Base-by-base conservation (phyloP, 2,888 invertebrate genomes). In the Ormyrus thymus region DNA sequence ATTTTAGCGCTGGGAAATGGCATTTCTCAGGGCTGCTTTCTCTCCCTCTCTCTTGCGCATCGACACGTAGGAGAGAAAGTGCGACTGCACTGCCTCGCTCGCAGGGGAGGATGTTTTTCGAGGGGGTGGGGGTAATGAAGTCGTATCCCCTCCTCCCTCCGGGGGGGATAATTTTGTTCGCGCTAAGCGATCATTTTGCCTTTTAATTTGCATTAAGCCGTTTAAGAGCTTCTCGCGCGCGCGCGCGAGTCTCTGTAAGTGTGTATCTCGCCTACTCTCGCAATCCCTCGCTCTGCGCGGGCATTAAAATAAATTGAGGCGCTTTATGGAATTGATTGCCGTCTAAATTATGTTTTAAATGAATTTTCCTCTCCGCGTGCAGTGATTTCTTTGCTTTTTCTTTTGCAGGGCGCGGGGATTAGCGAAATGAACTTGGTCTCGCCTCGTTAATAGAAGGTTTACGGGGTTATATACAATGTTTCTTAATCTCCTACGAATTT, bases 161-260 rank as follows among this genome's bases (percentile, higher is more conserved):
- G 29, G 50, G 15, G 62, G 68, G 76, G 73, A 62, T 76, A 76
- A 80, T 76, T 80, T 80, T 68, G 72, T 73, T 59, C 75, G 53
- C 78, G 70, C 72, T 73, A 58, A 78, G 71, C 68, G 72, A 70
- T 73, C 79, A 45, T 80, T 76, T 80, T 80, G 69, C 79, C 58
- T 80, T 76, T 76, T 76, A 80, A 72, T 76, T 80, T 76, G 62
- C 76, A 73, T 76, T 76, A 76, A 72, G 72, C 61, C 68, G 55
- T 59, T 74, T 77, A 66, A 77, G 70, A 71, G 70, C 29, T 29
- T 29, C 29, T 29, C 29, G 29, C 29, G 71, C 15, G 7, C 43
- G 29, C 6, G 15, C 13, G 56, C 29, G 29, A 7, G 29, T 29
- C 29, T 29, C 7, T 29, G 45, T 51, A 50, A 10, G 61, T 62